These are phyloP conservation scores for Microplitis demolitor DNA, from an alignment of 1,140 invertebrate genomes.

Conservation along the genomic window DNA sequence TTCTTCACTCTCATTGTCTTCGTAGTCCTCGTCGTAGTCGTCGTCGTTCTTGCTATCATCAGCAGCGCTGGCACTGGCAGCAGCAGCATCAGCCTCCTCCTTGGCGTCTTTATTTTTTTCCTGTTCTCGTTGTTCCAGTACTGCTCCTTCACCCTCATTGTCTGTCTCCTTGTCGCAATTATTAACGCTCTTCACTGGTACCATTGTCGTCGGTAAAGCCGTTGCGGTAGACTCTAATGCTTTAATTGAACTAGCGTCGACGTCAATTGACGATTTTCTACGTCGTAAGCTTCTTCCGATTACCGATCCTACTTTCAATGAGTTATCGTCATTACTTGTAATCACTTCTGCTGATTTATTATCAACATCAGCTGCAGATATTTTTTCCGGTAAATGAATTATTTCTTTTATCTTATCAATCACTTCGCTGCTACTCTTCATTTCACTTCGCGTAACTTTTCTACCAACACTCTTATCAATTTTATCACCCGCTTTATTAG, in stretches of 20 bases:
- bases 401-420: not conserved
- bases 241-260: not conserved
- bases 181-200: not conserved
- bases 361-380: not conserved
- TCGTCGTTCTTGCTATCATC: slow-evolving; percentile 15
- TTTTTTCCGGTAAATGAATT: not conserved
- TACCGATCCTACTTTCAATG: not conserved
- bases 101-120: slow-evolving; percentile 7
- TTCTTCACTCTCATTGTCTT: not conserved
- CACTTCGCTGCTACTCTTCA: not conserved
- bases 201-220: not conserved
- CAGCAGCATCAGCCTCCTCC: slow-evolving; percentile 1
- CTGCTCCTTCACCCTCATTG: not conserved
- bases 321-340: not conserved
- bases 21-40: too few species aligned
- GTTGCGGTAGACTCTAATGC: not conserved
- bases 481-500: not conserved
- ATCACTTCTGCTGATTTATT: not conserved
- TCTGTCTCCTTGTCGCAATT: not conserved
- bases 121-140: too few species aligned
- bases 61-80: not conserved
- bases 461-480: not conserved
- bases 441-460: not conserved
- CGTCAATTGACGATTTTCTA: not conserved
- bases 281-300: not conserved